These are phyloP conservation scores for Nansenia antarctica DNA, from an alignment of 2,113 vertebrate genomes.

Conservation along the genomic window DNA sequence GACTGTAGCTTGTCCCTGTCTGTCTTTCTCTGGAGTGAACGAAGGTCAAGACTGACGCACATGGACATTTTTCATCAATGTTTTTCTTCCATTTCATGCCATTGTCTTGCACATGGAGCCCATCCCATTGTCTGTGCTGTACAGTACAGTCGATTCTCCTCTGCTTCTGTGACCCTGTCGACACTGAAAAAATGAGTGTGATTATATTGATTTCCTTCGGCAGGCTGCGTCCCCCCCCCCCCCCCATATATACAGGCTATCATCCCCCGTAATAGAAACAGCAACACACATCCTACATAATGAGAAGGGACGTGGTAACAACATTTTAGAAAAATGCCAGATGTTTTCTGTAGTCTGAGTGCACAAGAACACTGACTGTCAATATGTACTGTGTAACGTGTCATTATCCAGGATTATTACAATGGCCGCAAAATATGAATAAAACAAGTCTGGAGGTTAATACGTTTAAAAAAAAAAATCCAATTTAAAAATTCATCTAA, in stretches of 20 bases:
- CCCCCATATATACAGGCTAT: too few relatives aligned
- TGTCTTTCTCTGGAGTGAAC: too few relatives aligned
- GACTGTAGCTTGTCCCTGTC: too few relatives aligned
- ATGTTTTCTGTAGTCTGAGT: not conserved
- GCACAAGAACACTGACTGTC: not conserved
- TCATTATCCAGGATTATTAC: constrained; percentile 16
- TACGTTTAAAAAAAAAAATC: constrained; percentile 21
- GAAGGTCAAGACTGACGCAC: too few relatives aligned
- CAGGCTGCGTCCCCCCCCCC: too few relatives aligned
- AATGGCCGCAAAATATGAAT: constrained; percentile 5
- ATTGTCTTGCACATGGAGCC: not conserved
- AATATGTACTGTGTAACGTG: too few relatives aligned
- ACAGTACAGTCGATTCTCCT: not conserved
- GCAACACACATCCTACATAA: not conserved
- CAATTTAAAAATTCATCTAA: constrained; percentile 14
- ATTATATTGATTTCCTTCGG: not conserved
- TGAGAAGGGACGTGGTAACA: not conserved
- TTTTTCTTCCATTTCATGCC: too few relatives aligned
- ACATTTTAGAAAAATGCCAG: not conserved
- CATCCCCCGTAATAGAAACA: not conserved
- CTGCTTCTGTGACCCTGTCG: not conserved
- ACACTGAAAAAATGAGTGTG: not conserved
- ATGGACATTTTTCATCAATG: too few relatives aligned
- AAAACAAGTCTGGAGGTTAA: constrained; percentile 26
- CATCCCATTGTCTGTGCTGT: not conserved